Evolutionary conservation across 2,888 invertebrate species (phyloP), one percentile per base, ranked within the genome.

Genomic region (Pediacus dermestoides): DNA sequence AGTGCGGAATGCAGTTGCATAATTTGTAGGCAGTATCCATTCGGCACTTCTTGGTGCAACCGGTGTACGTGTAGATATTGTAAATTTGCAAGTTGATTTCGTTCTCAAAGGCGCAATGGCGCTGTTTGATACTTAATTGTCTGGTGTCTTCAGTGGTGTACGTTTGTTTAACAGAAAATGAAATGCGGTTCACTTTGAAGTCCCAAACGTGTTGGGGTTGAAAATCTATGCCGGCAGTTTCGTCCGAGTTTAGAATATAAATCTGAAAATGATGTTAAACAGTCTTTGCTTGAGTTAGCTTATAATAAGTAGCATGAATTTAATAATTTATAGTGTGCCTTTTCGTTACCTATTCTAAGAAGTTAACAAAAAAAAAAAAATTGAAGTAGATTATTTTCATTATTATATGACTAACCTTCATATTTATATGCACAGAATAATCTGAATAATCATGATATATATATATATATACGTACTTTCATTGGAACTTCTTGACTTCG

Each of bases 71-170:
- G 56, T 86, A 86, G 28, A 75, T 73, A 2, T 69, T 37, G 33
- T 66, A 63, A 13, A 56, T 50, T 50, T 77, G 72, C 42, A 87
- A 60, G 37, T 72, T 71, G 10, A 78, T 70, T 63, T 88, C 88
- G 52, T 85, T 76, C 0, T 76, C 72, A 56, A 84, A 87, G 16
- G 84, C 76, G 54, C 88, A 88, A 34, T 81, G 77, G 6, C 88
- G 68, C 61, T 88, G 87, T 1, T 75, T 75, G 7, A 78, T 73
- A 1, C 74, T 71, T 27, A 88, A 67, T 53, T 86, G 85, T 0
- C 78, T 72, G 0, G 85, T 84, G 57, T 85, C 84, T 39, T 78
- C 76, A 0, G 85, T 86, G 0, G 86, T 86, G 61, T 85, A 85
- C 0, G 86, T 86, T 59, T 83, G 80, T 57, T 85, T 84, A 13